Conservation (phyloP, 2,797 vertebrate species). For the Urocyon cinereoargenteus region DNA sequence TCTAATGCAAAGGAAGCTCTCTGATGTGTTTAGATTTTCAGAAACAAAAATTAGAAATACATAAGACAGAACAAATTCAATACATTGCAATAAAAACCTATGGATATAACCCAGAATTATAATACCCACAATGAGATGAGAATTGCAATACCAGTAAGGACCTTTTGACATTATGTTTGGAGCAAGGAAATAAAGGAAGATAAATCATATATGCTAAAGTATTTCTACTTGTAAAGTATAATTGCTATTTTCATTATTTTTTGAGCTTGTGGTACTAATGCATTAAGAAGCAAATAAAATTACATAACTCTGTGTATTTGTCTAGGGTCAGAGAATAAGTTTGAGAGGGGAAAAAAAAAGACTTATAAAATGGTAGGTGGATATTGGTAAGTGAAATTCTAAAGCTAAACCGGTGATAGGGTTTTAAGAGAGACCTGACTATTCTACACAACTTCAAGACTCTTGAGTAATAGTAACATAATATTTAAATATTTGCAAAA, state of each 20-base stretch:
- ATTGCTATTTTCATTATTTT: slow-evolving; percentile 6
- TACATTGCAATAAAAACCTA: background rate
- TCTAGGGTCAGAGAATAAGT: slow-evolving; percentile 37
- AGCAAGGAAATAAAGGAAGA: background rate
- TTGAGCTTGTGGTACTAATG: background rate
- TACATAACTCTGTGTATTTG: background rate
- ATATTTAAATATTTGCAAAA: background rate
- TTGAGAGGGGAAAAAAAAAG: background rate
- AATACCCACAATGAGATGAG: background rate
- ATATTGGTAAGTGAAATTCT: background rate
- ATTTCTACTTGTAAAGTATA: background rate
- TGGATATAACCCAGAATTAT: background rate
- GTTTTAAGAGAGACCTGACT: background rate
- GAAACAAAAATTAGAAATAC: background rate
- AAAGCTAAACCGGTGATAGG: background rate
- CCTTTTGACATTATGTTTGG: background rate
- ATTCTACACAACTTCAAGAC: background rate
- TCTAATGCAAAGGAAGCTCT: background rate
- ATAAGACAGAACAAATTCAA: background rate
- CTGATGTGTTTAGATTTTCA: background rate
- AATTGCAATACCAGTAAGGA: background rate
- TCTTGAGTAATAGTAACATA: background rate
- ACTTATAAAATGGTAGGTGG: background rate
- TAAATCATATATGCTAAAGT: background rate
- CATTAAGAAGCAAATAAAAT: background rate